Evolutionary conservation across 2,113 vertebrate species (phyloP), one percentile per base, ranked within the genome.

Genomic region (Colinus virginianus): DNA sequence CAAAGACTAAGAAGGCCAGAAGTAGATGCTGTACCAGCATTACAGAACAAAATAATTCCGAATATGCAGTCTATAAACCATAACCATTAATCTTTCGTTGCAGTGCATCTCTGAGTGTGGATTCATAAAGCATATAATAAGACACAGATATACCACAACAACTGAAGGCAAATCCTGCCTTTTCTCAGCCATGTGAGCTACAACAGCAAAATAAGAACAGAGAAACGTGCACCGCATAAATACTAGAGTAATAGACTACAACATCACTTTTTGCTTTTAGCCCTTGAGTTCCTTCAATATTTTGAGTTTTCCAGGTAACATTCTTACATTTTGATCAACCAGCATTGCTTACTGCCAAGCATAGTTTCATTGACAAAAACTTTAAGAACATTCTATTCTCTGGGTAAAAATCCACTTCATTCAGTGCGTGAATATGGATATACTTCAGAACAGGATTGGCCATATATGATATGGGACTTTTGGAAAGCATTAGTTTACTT

Each of bases 11-110:
- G 53, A 43, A 96, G 51, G 36, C 20, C 81, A 96, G 91, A 83
- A 13, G n/a, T 32, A 71, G 55, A 82, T 80, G 91, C 89, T 92
- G 87, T 75, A 96, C 45, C 66, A 95, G 72, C 83, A 94, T 81
- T 91, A 80, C 80, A 75, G 81, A 71, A 49, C 69, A 87, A 94
- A 94, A 87, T 91, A 84, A 87, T 88, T 96, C 92, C 87, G 69
- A 34, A 55, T 94, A 92, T 79, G 87, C 63, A 94, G 40, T 93
- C 84, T 94, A 83, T 85, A 93, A 94, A 92, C 85, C 92, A 95
- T 95, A 93, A 90, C 72, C 87, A 93, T 95, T 95, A 93, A 96
- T 94, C 69, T 90, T 93, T 72, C 72, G 64, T 88, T 72, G 80
- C 40, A 62, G 42, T 77, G 83, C 71, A 81, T 95, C 76, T 91